These are phyloP conservation scores for Grammomys surdaster DNA, from an alignment of 2,113 vertebrate genomes.

Conservation along the genomic window DNA sequence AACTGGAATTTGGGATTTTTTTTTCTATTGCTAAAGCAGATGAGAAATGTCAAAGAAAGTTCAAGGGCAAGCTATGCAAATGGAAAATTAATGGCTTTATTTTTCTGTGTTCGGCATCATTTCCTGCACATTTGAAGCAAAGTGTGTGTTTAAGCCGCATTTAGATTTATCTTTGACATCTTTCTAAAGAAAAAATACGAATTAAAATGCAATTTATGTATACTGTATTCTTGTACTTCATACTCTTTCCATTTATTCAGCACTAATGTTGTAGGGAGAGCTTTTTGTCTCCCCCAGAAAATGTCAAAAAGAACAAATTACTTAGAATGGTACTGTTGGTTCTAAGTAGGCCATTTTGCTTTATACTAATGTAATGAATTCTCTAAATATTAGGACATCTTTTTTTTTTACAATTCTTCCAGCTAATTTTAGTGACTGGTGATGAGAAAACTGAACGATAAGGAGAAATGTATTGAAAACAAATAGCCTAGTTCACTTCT, in stretches of 20 bases:
- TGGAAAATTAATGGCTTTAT: slow-evolving; percentile 83
- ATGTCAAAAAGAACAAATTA: slow-evolving; percentile 78
- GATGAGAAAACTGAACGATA: slow-evolving; percentile 61
- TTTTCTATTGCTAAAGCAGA: slow-evolving; percentile 71
- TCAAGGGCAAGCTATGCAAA: slow-evolving; percentile 80
- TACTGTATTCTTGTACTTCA: slow-evolving; percentile 65
- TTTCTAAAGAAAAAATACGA: slow-evolving; percentile 75
- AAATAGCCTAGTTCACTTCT: slow-evolving; percentile 61
- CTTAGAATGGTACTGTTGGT: slow-evolving; percentile 71
- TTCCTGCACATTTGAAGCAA: slow-evolving; percentile 76
- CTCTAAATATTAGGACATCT: slow-evolving; percentile 66
- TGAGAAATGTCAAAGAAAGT: slow-evolving; percentile 78
- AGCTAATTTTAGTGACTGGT: slow-evolving; percentile 73
- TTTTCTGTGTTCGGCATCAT: slow-evolving; percentile 76
- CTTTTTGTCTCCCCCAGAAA: slow-evolving; percentile 67
- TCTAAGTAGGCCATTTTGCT: slow-evolving; percentile 67
- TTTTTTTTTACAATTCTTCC: slow-evolving; percentile 62
- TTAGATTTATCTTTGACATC: slow-evolving; percentile 79
- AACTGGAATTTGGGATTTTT: slow-evolving; percentile 64
- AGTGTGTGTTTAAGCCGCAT: slow-evolving; percentile 71
- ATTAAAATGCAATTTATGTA: slow-evolving; percentile 80
- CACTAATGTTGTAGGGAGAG: slow-evolving; percentile 72
- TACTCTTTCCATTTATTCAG: slow-evolving; percentile 78
- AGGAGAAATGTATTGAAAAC: slow-evolving; percentile 54
- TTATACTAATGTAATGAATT: slow-evolving; percentile 80